These are phyloP conservation scores for Styela clava DNA, from an alignment of 23 tunicate genomes.

Conservation along the genomic window DNA sequence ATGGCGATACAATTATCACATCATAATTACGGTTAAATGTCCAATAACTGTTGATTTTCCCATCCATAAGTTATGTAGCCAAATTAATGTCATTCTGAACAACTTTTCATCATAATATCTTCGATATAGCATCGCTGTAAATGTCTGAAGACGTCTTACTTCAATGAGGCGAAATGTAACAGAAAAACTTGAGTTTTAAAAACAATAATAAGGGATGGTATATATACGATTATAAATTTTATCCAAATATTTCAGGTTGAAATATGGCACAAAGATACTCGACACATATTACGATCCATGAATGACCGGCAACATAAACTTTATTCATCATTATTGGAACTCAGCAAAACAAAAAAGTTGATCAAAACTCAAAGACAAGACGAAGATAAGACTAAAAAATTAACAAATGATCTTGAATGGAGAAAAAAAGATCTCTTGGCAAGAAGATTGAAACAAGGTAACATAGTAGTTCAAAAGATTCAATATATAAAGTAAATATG, in stretches of 20 bases:
- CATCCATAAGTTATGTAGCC: no score
- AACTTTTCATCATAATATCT: no score
- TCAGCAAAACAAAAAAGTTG: conserved; percentile 57
- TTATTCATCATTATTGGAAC: conserved; percentile 51
- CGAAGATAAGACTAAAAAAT: not conserved
- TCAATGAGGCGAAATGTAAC: no score
- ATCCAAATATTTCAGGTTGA: conserved; percentile 33
- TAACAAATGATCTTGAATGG: not conserved
- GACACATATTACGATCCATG: conserved; percentile 41
- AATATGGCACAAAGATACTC: conserved; percentile 82
- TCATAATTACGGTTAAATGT: no score
- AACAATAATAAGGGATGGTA: no score
- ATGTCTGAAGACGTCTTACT: no score
- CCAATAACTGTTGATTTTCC: no score
- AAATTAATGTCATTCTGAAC: no score
- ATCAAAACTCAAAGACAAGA: conserved; percentile 45
- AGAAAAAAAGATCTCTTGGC: not conserved
- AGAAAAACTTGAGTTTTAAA: no score
- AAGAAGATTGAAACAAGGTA: not conserved
- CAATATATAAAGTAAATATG: not conserved
- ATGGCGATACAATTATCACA: no score
- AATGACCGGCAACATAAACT: conserved; percentile 37
- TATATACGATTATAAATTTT: no score
- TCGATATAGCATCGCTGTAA: no score
- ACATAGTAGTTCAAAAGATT: not conserved